Conservation (phyloP, 2,888 invertebrate genomes). For the Eristalinus aeneus region DNA sequence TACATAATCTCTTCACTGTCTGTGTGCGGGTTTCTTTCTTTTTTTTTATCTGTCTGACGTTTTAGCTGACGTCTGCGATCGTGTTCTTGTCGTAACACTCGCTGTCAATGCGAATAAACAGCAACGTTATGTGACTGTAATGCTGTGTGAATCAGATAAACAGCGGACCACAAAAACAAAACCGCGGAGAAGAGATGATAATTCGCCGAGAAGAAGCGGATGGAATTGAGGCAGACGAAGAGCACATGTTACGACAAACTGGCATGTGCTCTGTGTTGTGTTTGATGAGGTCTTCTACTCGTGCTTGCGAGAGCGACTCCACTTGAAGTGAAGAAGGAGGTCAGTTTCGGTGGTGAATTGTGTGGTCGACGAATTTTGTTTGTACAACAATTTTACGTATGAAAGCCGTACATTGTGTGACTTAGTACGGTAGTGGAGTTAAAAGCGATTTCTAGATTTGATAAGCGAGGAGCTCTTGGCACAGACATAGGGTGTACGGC, state of each 20-base stretch:
- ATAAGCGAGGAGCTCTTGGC: neutral
- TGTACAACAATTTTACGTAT: conserved; percentile 18
- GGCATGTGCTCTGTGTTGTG: conserved; percentile 40
- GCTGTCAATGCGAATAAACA: conserved; percentile 49
- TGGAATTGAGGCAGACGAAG: conserved; percentile 44
- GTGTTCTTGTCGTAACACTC: conserved; percentile 41
- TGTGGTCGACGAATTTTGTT: conserved; percentile 15
- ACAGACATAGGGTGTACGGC: neutral
- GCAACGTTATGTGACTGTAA: conserved; percentile 55
- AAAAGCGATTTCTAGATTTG: neutral
- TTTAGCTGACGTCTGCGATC: conserved; percentile 35
- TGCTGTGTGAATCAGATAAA: conserved; percentile 47
- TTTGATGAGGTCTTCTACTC: conserved; percentile 1
- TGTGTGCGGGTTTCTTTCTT: neutral
- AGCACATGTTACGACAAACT: conserved; percentile 58
- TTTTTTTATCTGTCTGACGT: conserved; percentile 25
- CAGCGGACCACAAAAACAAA: neutral
- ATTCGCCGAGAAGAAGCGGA: conserved; percentile 32
- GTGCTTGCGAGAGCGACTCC: conserved; percentile 9
- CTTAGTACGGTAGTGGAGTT: neutral
- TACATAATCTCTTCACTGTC: neutral
- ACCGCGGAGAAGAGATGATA: conserved; percentile 4
- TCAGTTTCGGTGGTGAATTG: conserved; percentile 32
- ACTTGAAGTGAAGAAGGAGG: conserved; percentile 40
- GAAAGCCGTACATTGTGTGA: conserved; percentile 23